Evolutionary conservation across 2,797 vertebrate genomes (phyloP), one percentile per base, ranked within the genome.

Genomic region (Pangasius mekongensis): DNA sequence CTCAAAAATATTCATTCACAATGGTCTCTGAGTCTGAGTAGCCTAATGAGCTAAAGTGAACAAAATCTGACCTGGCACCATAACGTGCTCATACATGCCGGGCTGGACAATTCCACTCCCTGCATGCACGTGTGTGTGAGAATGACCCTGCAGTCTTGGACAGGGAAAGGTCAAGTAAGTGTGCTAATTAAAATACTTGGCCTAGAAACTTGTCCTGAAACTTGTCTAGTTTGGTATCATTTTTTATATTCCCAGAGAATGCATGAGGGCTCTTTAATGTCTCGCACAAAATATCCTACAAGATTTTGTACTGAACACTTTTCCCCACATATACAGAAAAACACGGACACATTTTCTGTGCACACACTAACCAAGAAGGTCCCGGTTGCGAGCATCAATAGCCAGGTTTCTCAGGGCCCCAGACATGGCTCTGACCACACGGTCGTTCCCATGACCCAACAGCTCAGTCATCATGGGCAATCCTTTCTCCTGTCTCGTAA

Each of bases 331-430:
- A 76, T 2, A 84, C n/a, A 80, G 5, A 11, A 13, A 18, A 43
- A 74, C 47, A 33, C 3, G 1, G 13, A 78, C 20, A 39, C 4
- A 43, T 54, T 73, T 66, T 52, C 14, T 39, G 24, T 6, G 24
- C 6, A 13, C 16, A 54, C 39, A 62, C 95, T 96, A 90, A 99
- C 98, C 98, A 4, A 99, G 97, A 67, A 99, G 95, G 73, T 98
- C 97, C 86, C 97, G 96, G 94, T 98, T 99, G 52, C 97, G 97
- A 24, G 95, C 89, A 33, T 99, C 98, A 2, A 99, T 97, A 0
- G 98, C 98, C 93, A 99, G 94, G 94, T 99, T 99, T 85, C 98
- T 97, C 73, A 99, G 96, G 1, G 98, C 97, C 67, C 98, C 98
- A 0, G 98, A 98, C 0, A 99, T 98, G 1, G 98, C 98, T 82